Conservation (phyloP, 2,888 invertebrate genomes). For the Cepaea hortensis region DNA sequence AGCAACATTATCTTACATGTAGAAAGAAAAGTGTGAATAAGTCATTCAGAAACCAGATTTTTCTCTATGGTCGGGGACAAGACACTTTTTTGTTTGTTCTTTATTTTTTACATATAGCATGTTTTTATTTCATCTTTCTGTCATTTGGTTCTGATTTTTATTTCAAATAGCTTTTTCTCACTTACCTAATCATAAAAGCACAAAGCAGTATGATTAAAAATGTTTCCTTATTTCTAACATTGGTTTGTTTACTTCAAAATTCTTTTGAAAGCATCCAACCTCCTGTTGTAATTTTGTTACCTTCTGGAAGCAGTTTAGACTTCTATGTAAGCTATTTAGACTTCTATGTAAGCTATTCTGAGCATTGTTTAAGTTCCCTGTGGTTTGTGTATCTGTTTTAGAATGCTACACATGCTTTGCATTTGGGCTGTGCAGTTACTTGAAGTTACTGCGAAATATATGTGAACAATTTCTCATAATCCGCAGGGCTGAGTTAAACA, state of each 20-base stretch:
- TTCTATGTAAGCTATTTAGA: not conserved
- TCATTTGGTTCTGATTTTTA: not conserved
- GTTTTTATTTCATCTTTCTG: not conserved
- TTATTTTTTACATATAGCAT: constrained; percentile 8
- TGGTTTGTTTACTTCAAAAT: not conserved
- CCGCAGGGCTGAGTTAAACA: no score
- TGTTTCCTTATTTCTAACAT: not conserved
- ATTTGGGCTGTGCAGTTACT: not conserved
- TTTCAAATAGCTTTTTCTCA: not conserved
- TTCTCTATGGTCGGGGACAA: not conserved
- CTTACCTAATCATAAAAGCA: not conserved
- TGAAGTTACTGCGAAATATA: no score
- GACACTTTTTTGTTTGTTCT: not conserved
- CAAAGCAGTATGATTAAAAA: not conserved
- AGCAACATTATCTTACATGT: not conserved
- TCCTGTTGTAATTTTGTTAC: constrained; percentile 1
- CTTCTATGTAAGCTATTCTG: not conserved
- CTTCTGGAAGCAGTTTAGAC: not conserved
- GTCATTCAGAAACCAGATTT: not conserved
- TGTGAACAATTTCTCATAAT: no score
- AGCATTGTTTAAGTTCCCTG: not conserved
- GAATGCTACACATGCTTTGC: constrained; percentile 8
- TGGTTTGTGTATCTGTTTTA: not conserved
- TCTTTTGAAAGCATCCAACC: not conserved
- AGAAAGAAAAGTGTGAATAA: not conserved